A percentile compares a stretch with the other conserved stretches of the same genome.
phyloP scores from a whole-genome alignment of 53 echinoderm and acorn worm genomes.

The Hippasteria phrygiana region DNA sequence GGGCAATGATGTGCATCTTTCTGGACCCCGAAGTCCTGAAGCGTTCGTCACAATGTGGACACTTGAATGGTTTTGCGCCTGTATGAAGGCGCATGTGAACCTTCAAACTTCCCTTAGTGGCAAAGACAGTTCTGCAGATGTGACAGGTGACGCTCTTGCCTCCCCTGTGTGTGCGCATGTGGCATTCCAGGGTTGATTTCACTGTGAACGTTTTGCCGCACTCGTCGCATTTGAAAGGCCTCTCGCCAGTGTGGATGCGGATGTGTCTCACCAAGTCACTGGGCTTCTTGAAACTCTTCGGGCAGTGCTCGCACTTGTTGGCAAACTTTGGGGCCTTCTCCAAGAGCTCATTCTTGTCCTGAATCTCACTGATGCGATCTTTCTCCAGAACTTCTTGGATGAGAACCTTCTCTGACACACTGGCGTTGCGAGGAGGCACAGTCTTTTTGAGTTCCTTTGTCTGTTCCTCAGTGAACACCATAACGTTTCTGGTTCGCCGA shows the following conservation, averaged over 20 bases:
- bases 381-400: slow-evolving; percentile 87
- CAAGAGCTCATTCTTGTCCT: slow-evolving; percentile 77
- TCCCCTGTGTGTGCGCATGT: slow-evolving; percentile 89
- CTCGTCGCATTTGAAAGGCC: slow-evolving; percentile 89
- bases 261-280: slow-evolving; percentile 95
- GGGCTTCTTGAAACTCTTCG: slow-evolving; percentile 95
- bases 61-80: slow-evolving; percentile 96
- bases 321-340: slow-evolving; percentile 84
- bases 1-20: slow-evolving; percentile 92
- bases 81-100: slow-evolving; percentile 99
- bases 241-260: slow-evolving; percentile 96
- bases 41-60: slow-evolving; percentile 87
- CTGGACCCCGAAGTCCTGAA: slow-evolving; percentile 96
- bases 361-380: slow-evolving; percentile 90
- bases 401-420: slow-evolving; percentile 89
- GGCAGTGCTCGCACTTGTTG: slow-evolving; percentile 85
- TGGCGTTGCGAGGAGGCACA: slow-evolving; percentile 76
- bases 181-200: slow-evolving; percentile 92
- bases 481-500: slow-evolving; percentile 73
- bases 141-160: slow-evolving; percentile 89
- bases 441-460: slow-evolving; percentile 79
- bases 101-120: slow-evolving; percentile 95
- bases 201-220: slow-evolving; percentile 92
- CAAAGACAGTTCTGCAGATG: slow-evolving; percentile 91
- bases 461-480: slow-evolving; percentile 83